Base-by-base conservation (phyloP, 2,113 vertebrate species). In the Esox niger region DNA sequence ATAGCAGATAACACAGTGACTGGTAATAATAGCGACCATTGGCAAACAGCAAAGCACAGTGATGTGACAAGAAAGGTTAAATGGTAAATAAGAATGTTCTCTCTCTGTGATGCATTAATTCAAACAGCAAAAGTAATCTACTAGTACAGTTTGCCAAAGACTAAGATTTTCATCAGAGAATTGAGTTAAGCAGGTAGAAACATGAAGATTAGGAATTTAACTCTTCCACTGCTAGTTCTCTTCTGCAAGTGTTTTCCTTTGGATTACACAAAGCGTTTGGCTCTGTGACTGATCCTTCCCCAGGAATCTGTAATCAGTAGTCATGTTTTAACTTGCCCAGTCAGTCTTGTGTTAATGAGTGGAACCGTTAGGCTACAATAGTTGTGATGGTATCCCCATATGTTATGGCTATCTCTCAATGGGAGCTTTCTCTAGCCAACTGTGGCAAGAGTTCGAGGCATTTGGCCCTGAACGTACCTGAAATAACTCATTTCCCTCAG, bases 201-300 rank as follows among this genome's bases (percentile, higher is more conserved):
- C 33, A 38, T n/a, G 62, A 46, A 25, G 33, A 20, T 27, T 58
- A 15, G 17, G 10, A 20, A 15, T 35, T 30, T 33, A 13, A 71
- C 46, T 58, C 20, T 32, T 57, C 43, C 35, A 57, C 49, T 52
- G 47, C 21, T 30, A 6, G 13, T 55, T 11, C n/a, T n/a, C n/a
- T n/a, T 46, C 13, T 29, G 49, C 17, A 26, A n/a, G 58, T 55
- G 62, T 64, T 70, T 56, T 66, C 55, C 11, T 75, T 70, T 25
- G 64, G 33, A 68, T 66, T 75, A 66, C 69, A 43, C 66, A 55
- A 71, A 21, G 47, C 8, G 47, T 52, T 52, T 21, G 47, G 47
- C 8, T 52, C 47, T 23, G n/a, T 52, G 38, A 17, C 38, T 15
- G 38, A 17, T 1, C 13, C 38, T 43, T n/a, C 20, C 13, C 7